Base-by-base conservation (phyloP, 1,140 invertebrate species). In the Eurosta solidaginis region DNA sequence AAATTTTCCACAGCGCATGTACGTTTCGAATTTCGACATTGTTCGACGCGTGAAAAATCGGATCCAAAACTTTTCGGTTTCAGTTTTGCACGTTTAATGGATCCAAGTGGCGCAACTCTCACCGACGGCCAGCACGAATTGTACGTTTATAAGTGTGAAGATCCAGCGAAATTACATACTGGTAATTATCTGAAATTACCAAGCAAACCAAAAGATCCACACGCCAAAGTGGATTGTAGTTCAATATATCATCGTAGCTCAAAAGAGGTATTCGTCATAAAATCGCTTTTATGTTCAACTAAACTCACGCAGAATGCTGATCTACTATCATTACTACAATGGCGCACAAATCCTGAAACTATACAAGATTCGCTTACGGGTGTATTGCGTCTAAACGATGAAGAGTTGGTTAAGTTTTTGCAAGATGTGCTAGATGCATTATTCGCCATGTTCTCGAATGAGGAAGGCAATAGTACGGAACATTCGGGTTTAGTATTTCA, bases 361-460 rank as follows among this genome's bases (percentile, higher is more conserved):
- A 96, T 98, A 68, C 92, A 94, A 78, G 94, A 96, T 68, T 96
- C 96, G 0, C 87, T 98, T 7, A 91, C 93, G 1, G 90, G 94
- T 77, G 93, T 98, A 3, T 87, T 96, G 73, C 90, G 93, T 1
- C 85, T 98, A 0, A 91, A 91, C 1, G 93, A 96, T 82, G 96
- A 97, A 85, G 97, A 98, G 88, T 89, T 97, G n/a, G 96, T 98
- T 0, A 98, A 98, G 88, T 99, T 99, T 89, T 89, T 99, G 2
- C 96, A 98, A 87, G 97, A 99, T 86, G 95, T 98, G 22, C 88
- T 99, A 1, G 98, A 99, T 86, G 96, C 96, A 0, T 87, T 99
- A 0, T 99, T 98, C 85, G 94, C 95, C 17, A 94, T 98, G 90
- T 97, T 98, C 85, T 97, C 95, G 45, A 97, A 95, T 40, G 96